These are phyloP conservation scores for Muntiacus muntjak DNA, from an alignment of 2,113 vertebrate genomes.

Conservation along the genomic window DNA sequence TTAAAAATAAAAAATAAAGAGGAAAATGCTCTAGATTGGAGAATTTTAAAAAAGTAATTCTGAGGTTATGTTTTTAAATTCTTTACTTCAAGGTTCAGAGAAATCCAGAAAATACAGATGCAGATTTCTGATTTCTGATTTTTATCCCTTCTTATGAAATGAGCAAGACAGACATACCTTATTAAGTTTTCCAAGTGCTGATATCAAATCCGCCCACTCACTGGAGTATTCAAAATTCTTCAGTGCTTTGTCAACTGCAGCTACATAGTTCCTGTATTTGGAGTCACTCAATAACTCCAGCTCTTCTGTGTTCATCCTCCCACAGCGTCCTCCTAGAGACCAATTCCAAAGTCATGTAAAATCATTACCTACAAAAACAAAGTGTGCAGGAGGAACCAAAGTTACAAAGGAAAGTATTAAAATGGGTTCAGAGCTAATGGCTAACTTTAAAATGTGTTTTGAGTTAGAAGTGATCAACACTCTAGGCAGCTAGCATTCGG, in stretches of 20 bases:
- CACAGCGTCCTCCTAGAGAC: constrained; percentile 83
- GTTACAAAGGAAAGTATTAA: constrained; percentile 46
- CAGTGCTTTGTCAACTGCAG: constrained; percentile 97
- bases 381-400: constrained; percentile 24
- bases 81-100: constrained; percentile 34
- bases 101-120: constrained; percentile 3
- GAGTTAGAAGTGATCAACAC: neutral
- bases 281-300: constrained; percentile 96
- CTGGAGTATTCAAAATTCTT: constrained; percentile 99
- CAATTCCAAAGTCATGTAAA: constrained; percentile 83
- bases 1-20: neutral
- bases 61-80: neutral
- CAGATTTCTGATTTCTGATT: neutral
- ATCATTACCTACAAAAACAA: constrained; percentile 84
- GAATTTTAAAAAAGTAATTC: neutral
- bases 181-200: constrained; percentile 97
- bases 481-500: neutral
- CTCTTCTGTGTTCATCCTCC: constrained; percentile 99
- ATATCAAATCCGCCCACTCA: constrained; percentile 99
- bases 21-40: neutral
- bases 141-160: neutral
- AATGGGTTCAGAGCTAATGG: neutral
- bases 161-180: constrained; percentile 84
- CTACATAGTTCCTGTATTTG: constrained; percentile 99
- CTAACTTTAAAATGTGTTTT: constrained; percentile 10